These are phyloP conservation scores for Drosophila maculinotata DNA, from an alignment of 2,888 invertebrate species.

Conservation along the genomic window DNA sequence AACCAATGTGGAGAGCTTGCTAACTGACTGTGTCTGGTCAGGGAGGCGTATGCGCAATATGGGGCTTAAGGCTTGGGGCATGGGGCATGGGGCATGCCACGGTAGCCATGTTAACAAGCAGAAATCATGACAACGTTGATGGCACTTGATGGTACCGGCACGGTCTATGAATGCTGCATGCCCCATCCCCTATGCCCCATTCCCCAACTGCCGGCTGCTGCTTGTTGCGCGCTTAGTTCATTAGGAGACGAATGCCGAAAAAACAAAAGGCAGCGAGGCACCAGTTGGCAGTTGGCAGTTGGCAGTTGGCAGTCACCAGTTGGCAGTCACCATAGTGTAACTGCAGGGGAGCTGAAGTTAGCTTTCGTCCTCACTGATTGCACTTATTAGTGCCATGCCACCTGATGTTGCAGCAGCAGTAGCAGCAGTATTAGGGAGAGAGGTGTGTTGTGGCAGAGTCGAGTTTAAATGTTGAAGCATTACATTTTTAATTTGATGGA, in stretches of 20 bases:
- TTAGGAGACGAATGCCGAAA: constrained; percentile 71
- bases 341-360: constrained; percentile 25
- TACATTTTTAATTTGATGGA: constrained; percentile 83
- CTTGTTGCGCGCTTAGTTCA: constrained; percentile 65
- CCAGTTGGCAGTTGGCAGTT: neutral
- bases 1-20: constrained; percentile 33
- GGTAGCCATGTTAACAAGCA: constrained; percentile 79
- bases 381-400: constrained; percentile 72
- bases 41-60: neutral
- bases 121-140: constrained; percentile 81
- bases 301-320: neutral
- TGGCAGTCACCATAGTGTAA: constrained; percentile 4
- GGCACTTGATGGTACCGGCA: constrained; percentile 66
- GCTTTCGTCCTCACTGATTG: constrained; percentile 63
- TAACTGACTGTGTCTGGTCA: constrained; percentile 11
- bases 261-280: constrained; percentile 15
- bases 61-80: neutral
- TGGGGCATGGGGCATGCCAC: constrained; percentile 38
- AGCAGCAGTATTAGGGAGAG: constrained; percentile 32
- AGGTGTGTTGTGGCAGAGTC: constrained; percentile 2
- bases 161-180: neutral
- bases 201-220: constrained; percentile 2
- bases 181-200: neutral
- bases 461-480: constrained; percentile 80
- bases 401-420: constrained; percentile 24